Evolutionary conservation across 2,888 invertebrate species (phyloP), one percentile per base, ranked within the genome.

Genomic region (Dasysyrphus albostriatus): DNA sequence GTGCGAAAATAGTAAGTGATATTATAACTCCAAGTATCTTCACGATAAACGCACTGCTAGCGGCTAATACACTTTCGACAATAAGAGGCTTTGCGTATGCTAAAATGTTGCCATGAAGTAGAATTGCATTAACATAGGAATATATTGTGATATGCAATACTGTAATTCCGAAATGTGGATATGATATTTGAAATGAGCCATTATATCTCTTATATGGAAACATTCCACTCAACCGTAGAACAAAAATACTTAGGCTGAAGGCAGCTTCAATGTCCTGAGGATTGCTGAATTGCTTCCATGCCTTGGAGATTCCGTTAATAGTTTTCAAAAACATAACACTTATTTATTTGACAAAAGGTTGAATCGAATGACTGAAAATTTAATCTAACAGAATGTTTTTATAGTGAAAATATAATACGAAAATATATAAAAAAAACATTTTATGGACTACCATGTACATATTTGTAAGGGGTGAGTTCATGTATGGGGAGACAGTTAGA

Each of bases 31-130:
- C 89, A 42, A 90, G 9, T 8, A 89, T 29, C 12, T 89, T 89
- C 1, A 89, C 54, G 16, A 80, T 6, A 16, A 90, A 74, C 47
- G 89, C 89, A 14, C 88, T 88, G 6, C 88, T 42, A 5, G 80
- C 72, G 0, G 88, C 74, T 29, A 90, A 19, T 0, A 73, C 16
- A 0, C 89, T 89, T 24, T 88, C 67, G 2, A 88, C 89, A 24
- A 89, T 78, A 44, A 90, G 83, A 0, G 89, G 90, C 10, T 89
- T 88, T 0, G 88, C 87, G 76, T 88, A 90, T 6, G 88, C 65
- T 0, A 49, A 59, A 84, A 88, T 88, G 47, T 89, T 88, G 3
- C 70, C 74, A 29, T 85, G 12, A 12, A 89, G 42, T 19, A 89
- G 37, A 0, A 77, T 77, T 0, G 79, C 29, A 47, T 90, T 90